Percentiles rank a stretch among this genome's conserved stretches.
Evolutionary conservation across 2,797 vertebrate genomes (phyloP).

Genomic region (Austrolebias charrua): DNA sequence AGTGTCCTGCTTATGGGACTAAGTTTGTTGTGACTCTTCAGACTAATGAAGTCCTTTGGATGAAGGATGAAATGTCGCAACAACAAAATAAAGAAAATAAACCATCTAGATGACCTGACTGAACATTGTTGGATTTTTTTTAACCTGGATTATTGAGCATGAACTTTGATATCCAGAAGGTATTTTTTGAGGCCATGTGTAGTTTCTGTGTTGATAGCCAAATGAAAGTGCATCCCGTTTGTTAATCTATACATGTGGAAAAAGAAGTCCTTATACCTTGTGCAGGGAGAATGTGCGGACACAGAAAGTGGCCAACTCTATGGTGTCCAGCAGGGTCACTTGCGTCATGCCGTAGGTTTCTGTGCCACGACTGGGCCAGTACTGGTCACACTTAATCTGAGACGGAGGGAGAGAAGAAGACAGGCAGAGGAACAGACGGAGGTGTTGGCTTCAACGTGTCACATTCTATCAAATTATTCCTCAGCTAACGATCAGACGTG

Average conservation of each 20-base stretch:
- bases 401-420: slow-evolving; percentile 9
- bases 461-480: not conserved
- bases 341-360: slow-evolving; percentile 98
- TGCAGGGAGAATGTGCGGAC: slow-evolving; percentile 94
- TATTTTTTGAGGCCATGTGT: not conserved
- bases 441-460: slow-evolving; percentile 4
- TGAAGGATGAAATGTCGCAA: too few species aligned
- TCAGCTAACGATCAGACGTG: slow-evolving; percentile 6
- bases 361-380: slow-evolving; percentile 93
- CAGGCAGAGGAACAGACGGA: not conserved
- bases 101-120: too few species aligned
- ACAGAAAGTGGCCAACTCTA: slow-evolving; percentile 94
- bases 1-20: too few species aligned
- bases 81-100: too few species aligned
- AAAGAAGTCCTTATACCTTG: slow-evolving; percentile 80
- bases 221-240: not conserved
- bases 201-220: not conserved
- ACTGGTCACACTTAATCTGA: slow-evolving; percentile 97
- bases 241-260: not conserved
- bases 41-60: too few species aligned
- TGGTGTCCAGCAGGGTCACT: slow-evolving; percentile 93
- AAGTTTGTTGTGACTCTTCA: too few species aligned
- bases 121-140: too few species aligned
- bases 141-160: too few species aligned
- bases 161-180: not conserved